Evolutionary conservation across 1,140 invertebrate genomes (phyloP).

Genomic region (Pogonomyrmex californicus): DNA sequence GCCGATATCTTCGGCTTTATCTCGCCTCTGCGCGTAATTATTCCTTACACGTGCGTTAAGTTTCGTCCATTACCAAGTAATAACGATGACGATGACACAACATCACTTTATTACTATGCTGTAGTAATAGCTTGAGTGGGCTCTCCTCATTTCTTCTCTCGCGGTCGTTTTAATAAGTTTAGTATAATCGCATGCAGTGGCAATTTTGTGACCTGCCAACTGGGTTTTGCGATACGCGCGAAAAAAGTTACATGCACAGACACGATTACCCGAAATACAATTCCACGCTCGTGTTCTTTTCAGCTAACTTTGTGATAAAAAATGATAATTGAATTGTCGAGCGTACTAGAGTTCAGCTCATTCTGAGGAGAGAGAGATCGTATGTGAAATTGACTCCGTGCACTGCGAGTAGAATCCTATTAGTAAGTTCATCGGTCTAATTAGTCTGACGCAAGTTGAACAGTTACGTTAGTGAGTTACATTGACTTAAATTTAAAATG

Average conservation of each 20-base stretch:
- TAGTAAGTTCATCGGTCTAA: conserved; percentile 49
- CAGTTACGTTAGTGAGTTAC: conserved; percentile 36
- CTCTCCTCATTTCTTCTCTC: conserved; percentile 36
- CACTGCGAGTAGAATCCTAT: conserved; percentile 39
- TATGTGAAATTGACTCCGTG: background rate
- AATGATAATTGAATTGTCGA: conserved; percentile 25
- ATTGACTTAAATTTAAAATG: conserved; percentile 19
- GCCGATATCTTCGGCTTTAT: conserved; percentile 31
- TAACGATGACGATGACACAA: conserved; percentile 71
- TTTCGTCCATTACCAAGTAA: conserved; percentile 65
- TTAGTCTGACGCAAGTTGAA: conserved; percentile 24
- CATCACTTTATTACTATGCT: conserved; percentile 74
- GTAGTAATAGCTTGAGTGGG: conserved; percentile 66
- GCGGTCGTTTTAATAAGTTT: conserved; percentile 70
- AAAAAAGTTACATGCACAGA: background rate
- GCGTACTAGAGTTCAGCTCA: conserved; percentile 4
- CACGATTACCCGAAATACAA: conserved; percentile 19
- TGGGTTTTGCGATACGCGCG: conserved; percentile 14
- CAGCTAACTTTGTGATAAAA: conserved; percentile 24
- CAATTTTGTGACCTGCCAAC: conserved; percentile 57
- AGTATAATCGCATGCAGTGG: conserved; percentile 57
- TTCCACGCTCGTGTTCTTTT: background rate
- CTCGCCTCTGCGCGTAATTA: conserved; percentile 23
- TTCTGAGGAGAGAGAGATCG: conserved; percentile 2
- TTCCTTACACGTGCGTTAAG: conserved; percentile 24